phyloP scores from a whole-genome alignment of 2,888 invertebrate genomes.

The Trypoxylon attenuatum region DNA sequence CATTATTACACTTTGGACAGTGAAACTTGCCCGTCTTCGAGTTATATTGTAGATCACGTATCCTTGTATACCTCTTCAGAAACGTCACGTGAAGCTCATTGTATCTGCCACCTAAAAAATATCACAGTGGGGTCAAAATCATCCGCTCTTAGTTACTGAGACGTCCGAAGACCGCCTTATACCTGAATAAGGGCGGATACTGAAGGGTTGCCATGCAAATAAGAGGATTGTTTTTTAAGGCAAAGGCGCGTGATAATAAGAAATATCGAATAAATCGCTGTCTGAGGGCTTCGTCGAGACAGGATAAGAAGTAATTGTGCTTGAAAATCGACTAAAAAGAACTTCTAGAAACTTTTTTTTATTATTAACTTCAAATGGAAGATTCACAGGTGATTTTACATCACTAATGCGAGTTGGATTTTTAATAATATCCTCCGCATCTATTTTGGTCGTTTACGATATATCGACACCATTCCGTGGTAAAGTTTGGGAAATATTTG shows the following conservation, averaged over 20 bases:
- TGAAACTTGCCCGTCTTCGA: constrained; percentile 67
- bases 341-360: constrained; percentile 1
- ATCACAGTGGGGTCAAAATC: constrained; percentile 49
- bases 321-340: neutral
- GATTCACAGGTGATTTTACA: constrained; percentile 14
- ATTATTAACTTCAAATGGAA: constrained; percentile 13
- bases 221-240: neutral
- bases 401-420: neutral
- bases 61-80: constrained; percentile 53
- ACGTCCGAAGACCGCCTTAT: constrained; percentile 7
- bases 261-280: neutral
- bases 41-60: constrained; percentile 58
- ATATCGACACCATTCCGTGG: too few relatives aligned
- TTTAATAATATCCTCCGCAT: too few relatives aligned
- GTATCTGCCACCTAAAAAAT: constrained; percentile 64
- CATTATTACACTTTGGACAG: constrained; percentile 72
- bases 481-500: too few relatives aligned
- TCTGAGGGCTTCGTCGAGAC: neutral
- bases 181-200: constrained; percentile 1
- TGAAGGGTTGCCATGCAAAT: constrained; percentile 1
- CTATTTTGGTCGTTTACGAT: too few relatives aligned
- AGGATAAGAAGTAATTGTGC: neutral
- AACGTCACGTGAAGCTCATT: constrained; percentile 28
- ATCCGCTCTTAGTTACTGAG: neutral
- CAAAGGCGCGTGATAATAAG: neutral